A percentile compares a stretch with the other conserved stretches of the same genome.
Evolutionary conservation across 2,888 invertebrate genomes (phyloP).

Genomic region (Plebejus melissa): DNA sequence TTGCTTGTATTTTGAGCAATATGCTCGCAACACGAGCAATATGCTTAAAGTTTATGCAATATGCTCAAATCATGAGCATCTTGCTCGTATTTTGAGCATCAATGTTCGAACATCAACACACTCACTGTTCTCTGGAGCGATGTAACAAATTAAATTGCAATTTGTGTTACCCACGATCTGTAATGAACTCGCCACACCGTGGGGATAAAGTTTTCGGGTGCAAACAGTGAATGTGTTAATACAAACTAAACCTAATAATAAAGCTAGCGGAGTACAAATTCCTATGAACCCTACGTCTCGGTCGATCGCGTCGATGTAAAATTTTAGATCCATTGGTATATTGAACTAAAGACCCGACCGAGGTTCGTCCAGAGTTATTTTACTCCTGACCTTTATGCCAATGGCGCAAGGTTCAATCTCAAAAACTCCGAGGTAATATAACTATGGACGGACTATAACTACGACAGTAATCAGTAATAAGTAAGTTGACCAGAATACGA

Average conservation of each 20-base stretch:
- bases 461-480: conserved; percentile 67
- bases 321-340: conserved; percentile 21
- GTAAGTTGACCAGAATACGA: conserved; percentile 78
- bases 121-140: conserved; percentile 62
- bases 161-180: conserved; percentile 18
- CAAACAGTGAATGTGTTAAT: conserved; percentile 79
- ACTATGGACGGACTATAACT: conserved; percentile 45
- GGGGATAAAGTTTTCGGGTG: conserved; percentile 52
- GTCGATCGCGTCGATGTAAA: conserved; percentile 27
- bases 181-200: conserved; percentile 54
- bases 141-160: conserved; percentile 29
- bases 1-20: not conserved
- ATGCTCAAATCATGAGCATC: not conserved
- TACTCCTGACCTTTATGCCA: not conserved
- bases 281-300: conserved; percentile 45
- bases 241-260: conserved; percentile 58
- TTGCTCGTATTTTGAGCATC: conserved; percentile 72
- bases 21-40: not conserved
- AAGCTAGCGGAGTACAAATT: conserved; percentile 70
- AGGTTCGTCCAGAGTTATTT: conserved; percentile 42
- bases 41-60: not conserved
- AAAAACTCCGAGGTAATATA: conserved; percentile 40
- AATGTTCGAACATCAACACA: conserved; percentile 73
- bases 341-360: conserved; percentile 47
- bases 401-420: not conserved